phyloP scores from a whole-genome alignment of 2,113 vertebrate genomes.

The Camelus bactrianus region DNA sequence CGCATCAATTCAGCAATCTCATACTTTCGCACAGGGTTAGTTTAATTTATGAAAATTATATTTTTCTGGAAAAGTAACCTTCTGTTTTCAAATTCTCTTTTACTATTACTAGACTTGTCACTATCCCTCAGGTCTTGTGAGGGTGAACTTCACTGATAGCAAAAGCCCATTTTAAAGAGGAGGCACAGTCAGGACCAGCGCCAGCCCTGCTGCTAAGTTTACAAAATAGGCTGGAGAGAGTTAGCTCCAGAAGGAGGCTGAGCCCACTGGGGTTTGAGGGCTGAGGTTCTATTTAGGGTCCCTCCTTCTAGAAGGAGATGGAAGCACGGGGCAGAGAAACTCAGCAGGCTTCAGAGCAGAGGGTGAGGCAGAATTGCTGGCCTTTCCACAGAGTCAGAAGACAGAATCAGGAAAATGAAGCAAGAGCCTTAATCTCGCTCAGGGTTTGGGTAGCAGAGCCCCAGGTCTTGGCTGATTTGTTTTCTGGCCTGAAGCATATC shows the following conservation, averaged over 20 bases:
- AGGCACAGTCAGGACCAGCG: rapidly evolving
- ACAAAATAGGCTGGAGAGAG: not conserved
- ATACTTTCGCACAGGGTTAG: not conserved
- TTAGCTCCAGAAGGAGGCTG: not conserved
- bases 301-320: not conserved
- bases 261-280: too few species aligned
- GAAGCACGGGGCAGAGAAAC: not conserved
- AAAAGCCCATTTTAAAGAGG: not conserved
- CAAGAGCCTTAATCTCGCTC: not conserved
- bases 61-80: not conserved
- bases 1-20: not conserved
- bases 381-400: not conserved
- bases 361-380: not conserved
- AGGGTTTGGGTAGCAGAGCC: not conserved
- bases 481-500: not conserved
- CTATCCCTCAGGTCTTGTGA: not conserved
- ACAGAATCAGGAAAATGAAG: not conserved
- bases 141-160: not conserved
- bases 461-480: not conserved
- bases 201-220: not conserved
- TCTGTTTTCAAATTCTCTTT: not conserved
- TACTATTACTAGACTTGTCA: not conserved
- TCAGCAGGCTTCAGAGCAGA: not conserved
- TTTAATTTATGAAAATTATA: slow-evolving; percentile 24
- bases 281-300: not conserved